phyloP scores from a whole-genome alignment of 2,113 vertebrate genomes.

The Nibea coibor region DNA sequence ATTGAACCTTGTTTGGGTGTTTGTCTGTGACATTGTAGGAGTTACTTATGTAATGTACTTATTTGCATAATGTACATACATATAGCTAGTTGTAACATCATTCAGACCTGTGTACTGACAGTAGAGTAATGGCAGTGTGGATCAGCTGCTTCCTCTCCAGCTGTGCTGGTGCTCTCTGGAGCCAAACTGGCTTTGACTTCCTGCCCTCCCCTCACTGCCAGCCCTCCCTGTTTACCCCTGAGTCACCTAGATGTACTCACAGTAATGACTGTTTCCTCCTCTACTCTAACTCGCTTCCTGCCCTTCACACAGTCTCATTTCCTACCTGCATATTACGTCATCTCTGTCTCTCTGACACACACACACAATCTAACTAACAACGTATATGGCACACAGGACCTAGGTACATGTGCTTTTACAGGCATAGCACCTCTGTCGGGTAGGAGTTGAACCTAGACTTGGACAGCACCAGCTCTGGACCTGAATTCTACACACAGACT shows the following conservation, averaged over 20 bases:
- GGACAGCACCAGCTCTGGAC: too few relatives aligned
- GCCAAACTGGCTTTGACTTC: constrained; percentile 26
- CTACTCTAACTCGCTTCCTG: background rate
- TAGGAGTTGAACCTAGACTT: too few relatives aligned
- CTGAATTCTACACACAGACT: too few relatives aligned
- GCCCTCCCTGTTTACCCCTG: constrained; percentile 8
- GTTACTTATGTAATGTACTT: too few relatives aligned
- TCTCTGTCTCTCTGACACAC: constrained; percentile 2
- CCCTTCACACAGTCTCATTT: background rate
- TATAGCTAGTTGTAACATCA: background rate
- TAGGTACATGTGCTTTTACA: too few relatives aligned
- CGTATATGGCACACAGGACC: too few relatives aligned
- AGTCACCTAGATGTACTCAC: constrained; percentile 15
- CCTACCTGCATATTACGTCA: background rate
- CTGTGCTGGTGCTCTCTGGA: constrained; percentile 14
- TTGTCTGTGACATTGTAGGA: background rate
- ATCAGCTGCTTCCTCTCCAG: constrained; percentile 11
- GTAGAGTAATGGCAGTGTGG: background rate
- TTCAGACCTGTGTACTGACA: background rate
- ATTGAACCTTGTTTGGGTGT: background rate
- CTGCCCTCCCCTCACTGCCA: constrained; percentile 11
- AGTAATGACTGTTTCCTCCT: constrained; percentile 23
- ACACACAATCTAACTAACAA: background rate
- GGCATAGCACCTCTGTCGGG: too few relatives aligned
- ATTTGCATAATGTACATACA: background rate